Evolutionary conservation across 2,797 vertebrate genomes (phyloP).

Genomic region (Tympanoctomys barrerae): DNA sequence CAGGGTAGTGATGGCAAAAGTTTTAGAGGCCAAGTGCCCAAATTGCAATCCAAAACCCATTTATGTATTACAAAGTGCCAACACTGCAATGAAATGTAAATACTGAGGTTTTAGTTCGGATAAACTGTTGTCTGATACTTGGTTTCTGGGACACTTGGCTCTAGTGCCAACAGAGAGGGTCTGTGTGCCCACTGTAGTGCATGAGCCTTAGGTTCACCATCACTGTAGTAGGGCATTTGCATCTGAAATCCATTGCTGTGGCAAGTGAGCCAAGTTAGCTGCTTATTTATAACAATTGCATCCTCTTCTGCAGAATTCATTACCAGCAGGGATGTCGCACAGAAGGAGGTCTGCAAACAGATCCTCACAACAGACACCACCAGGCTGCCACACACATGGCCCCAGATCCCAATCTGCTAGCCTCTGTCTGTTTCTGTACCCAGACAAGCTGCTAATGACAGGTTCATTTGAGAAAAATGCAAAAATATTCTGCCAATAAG

Average conservation of each 20-base stretch:
- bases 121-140: neutral
- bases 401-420: neutral
- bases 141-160: neutral
- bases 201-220: neutral
- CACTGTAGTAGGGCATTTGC: neutral
- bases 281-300: neutral
- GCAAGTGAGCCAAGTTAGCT: constrained; percentile 16
- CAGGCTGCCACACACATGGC: neutral
- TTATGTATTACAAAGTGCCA: neutral
- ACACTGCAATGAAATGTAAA: neutral
- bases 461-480: neutral
- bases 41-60: neutral
- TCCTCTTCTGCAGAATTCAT: constrained; percentile 2
- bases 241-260: constrained; percentile 21
- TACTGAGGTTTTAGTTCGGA: neutral
- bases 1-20: neutral
- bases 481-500: neutral
- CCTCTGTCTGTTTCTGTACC: neutral
- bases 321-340: neutral
- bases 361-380: neutral
- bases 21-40: neutral
- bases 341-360: neutral
- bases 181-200: neutral
- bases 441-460: constrained; percentile 13
- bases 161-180: neutral